Conservation (phyloP, 2,113 vertebrate species). For the Hoplias malabaricus region DNA sequence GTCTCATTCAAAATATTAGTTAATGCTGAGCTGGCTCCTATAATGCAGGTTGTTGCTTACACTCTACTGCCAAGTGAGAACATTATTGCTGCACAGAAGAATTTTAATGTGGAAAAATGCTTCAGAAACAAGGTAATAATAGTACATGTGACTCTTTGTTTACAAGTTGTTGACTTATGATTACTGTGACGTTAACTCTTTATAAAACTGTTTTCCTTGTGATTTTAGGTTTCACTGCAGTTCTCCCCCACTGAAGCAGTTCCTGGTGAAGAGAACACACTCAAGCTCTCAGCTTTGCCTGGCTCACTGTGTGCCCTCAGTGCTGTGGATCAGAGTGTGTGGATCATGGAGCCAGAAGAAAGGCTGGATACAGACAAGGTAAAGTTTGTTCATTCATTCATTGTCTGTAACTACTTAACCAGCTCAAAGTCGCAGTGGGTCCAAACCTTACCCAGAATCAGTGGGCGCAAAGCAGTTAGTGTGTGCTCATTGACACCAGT, state of each 20-base stretch:
- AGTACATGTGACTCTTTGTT: neutral
- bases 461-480: no score
- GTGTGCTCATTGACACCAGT: no score
- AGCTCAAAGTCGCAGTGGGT: no score
- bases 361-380: constrained; percentile 68
- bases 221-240: constrained; percentile 69
- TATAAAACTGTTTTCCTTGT: constrained; percentile 1
- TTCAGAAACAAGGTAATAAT: constrained; percentile 81
- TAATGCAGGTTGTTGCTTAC: constrained; percentile 73
- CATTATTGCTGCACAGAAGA: constrained; percentile 75
- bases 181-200: neutral
- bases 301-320: constrained; percentile 82
- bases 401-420: no score
- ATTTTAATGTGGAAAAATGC: constrained; percentile 74
- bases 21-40: constrained; percentile 68
- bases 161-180: neutral
- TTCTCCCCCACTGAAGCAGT: constrained; percentile 70
- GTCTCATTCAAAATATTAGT: constrained; percentile 70
- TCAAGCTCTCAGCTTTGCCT: constrained; percentile 72
- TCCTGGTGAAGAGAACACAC: constrained; percentile 64
- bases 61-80: constrained; percentile 73
- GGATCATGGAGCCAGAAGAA: constrained; percentile 74
- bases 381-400: no score
- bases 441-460: no score
- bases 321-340: constrained; percentile 80